Base-by-base conservation (phyloP, 2,113 vertebrate genomes). In the Fregetta grallaria region DNA sequence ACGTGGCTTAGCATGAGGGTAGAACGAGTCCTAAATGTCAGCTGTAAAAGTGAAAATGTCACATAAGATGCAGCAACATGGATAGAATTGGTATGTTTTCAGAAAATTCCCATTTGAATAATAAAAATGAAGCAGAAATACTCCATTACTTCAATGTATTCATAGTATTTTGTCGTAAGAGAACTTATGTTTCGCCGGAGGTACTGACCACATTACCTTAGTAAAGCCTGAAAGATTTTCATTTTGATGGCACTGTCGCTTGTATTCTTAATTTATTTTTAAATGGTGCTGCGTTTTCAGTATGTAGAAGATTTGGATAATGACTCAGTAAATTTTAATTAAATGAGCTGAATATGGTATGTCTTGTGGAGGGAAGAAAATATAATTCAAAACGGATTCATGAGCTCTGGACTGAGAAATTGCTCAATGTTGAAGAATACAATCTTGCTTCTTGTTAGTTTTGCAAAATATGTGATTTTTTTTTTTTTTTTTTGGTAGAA, bases 281-380 rank as follows among this genome's bases (percentile, higher is more conserved):
- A 90, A 96, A 88, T 70, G 74, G 29, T 63, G 58, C 77, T 86
- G 34, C 14, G 0, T 87, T 92, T 91, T 91, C 59, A 10, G 8
- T 87, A 38, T 67, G 85, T 71, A 80, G 66, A 47, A 90, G 86
- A 93, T 83, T 94, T 68, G 66, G 92, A 96, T 94, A 97, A 96
- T 97, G 95, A 89, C 75, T 96, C 91, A 61, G 95, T 97, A 95
- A 86, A 95, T 97, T 95, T 95, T 98, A 98, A 97, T 98, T 98
- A 97, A 97, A 92, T 83, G 73, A 95, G 88, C 92, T 96, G 94
- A 94, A 94, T 92, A 86, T 36, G 44, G 84, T 93, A 52, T 34
- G 63, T 89, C 78, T 93, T 73, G 45, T 45, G 86, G 38, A 94
- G 71, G 74, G 74, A 66, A 73, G 81, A 81, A 93, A 68, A 94